Percentiles rank a stretch among this genome's conserved stretches.
Conservation (phyloP, 2,888 invertebrate genomes). For the Stenchaetothrips biformis region DNA sequence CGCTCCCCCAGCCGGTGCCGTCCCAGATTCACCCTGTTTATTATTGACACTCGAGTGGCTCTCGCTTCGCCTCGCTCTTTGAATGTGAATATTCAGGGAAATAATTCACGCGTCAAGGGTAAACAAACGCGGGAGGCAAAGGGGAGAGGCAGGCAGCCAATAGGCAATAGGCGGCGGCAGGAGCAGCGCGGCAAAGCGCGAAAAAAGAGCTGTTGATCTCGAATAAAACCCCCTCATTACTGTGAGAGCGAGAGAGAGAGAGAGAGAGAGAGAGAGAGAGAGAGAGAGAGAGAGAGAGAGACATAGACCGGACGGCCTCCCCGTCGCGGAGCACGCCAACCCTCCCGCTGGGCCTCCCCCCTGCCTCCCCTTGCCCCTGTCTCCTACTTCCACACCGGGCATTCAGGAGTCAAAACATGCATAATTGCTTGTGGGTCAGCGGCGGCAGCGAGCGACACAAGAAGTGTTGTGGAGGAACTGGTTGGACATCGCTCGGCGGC, state of each 20-base stretch:
- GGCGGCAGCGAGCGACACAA: neutral
- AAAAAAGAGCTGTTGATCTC: constrained; percentile 17
- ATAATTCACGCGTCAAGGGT: neutral
- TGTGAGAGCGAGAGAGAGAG: too few species aligned
- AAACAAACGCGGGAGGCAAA: neutral
- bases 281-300: too few species aligned
- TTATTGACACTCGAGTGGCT: neutral
- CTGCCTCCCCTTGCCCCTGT: neutral
- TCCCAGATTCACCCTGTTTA: neutral
- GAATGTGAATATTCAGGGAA: constrained; percentile 5
- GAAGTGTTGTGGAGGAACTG: neutral
- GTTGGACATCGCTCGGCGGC: neutral
- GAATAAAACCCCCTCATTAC: constrained; percentile 20
- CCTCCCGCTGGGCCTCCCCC: neutral
- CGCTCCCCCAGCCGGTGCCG: too few species aligned
- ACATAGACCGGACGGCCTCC: too few species aligned
- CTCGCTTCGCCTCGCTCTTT: too few species aligned
- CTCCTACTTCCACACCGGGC: neutral
- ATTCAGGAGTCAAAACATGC: constrained; percentile 11
- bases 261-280: too few species aligned
- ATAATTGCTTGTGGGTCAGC: constrained; percentile 17
- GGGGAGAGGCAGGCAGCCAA: neutral
- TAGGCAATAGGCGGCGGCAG: too few species aligned
- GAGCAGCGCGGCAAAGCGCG: neutral
- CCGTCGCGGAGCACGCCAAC: too few species aligned